Conservation (phyloP, 2,113 vertebrate genomes). For the Ramphastos sulfuratus region DNA sequence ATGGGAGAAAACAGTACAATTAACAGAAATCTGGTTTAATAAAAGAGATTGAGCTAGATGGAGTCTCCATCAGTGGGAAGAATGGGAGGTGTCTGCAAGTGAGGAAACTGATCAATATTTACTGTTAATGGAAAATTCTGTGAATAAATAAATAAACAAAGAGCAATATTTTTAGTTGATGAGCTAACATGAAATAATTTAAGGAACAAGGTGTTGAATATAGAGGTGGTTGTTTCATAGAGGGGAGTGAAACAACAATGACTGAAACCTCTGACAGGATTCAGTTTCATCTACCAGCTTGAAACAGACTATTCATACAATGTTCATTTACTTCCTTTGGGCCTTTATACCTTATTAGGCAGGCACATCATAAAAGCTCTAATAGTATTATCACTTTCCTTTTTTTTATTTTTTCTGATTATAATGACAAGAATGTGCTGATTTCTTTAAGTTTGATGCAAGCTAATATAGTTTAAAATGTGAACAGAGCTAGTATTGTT, state of each 20-base stretch:
- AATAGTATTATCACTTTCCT: background rate
- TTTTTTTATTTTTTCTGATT: background rate
- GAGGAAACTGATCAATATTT: background rate
- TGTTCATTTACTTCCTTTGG: background rate
- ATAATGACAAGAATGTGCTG: background rate
- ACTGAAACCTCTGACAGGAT: background rate
- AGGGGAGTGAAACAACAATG: background rate
- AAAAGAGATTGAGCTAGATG: background rate
- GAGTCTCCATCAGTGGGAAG: background rate
- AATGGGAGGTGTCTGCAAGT: background rate
- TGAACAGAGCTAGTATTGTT: background rate
- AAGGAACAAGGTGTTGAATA: background rate
- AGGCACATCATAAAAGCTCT: background rate
- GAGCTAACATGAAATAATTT: background rate
- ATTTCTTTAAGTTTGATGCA: background rate
- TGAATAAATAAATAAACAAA: background rate
- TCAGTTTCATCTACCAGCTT: background rate
- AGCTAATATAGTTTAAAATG: background rate
- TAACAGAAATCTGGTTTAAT: background rate
- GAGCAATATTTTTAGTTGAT: background rate
- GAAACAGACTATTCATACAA: background rate
- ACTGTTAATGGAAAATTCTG: background rate
- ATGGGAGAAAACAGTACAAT: rapidly evolving
- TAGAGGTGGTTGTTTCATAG: background rate
- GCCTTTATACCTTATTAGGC: background rate